Conservation (phyloP, 2,797 vertebrate genomes). For the Tarsius wallacei region DNA sequence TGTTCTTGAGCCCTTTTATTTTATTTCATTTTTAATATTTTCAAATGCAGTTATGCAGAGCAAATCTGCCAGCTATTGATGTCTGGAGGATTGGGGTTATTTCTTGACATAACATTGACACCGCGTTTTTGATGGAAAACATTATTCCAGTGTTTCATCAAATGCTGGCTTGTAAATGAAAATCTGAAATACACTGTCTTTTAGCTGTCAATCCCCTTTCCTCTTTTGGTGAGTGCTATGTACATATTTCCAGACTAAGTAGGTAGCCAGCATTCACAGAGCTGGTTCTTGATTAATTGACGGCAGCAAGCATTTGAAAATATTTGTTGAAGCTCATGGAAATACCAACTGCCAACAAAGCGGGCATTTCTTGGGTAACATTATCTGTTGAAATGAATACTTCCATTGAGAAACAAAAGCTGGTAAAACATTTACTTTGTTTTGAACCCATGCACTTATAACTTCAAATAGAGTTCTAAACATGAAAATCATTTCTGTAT, state of each 20-base stretch:
- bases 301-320: constrained; percentile 50
- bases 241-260: not conserved
- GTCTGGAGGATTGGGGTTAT: not conserved
- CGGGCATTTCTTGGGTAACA: constrained; percentile 34
- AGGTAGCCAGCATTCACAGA: not conserved
- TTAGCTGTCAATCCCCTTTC: not conserved
- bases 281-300: constrained; percentile 33
- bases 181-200: not conserved
- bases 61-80: not conserved
- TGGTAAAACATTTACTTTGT: constrained; percentile 57
- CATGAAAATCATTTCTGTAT: constrained; percentile 48
- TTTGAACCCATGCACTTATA: constrained; percentile 28
- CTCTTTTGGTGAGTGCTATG: not conserved
- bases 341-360: constrained; percentile 17
- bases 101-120: not conserved
- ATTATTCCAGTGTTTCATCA: not conserved
- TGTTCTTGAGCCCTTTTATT: not conserved
- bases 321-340: not conserved
- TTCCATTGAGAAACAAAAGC: constrained; percentile 67
- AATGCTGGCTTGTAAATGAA: not conserved
- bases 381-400: constrained; percentile 41
- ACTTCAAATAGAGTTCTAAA: constrained; percentile 60
- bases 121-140: constrained; percentile 10
- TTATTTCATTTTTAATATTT: constrained; percentile 31
- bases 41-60: not conserved